Evolutionary conservation across 2,113 vertebrate species (phyloP).

Genomic region (Poeciliopsis turrubarensis): DNA sequence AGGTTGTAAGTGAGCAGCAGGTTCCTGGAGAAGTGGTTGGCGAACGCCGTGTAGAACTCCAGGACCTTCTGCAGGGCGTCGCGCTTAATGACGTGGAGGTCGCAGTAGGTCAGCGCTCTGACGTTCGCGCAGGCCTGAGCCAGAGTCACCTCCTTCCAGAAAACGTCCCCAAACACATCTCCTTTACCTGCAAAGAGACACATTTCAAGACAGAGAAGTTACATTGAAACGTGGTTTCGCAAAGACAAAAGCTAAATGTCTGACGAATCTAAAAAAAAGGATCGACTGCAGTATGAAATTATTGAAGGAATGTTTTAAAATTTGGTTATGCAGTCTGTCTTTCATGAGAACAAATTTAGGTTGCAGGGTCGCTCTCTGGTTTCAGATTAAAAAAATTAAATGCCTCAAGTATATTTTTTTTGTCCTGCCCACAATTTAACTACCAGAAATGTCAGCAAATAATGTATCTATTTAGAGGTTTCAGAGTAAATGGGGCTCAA

Average conservation of each 20-base stretch:
- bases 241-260: neutral
- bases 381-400: neutral
- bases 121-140: slow-evolving; percentile 98
- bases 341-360: slow-evolving; percentile 1
- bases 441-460: neutral
- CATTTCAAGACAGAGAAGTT: neutral
- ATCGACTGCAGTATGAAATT: neutral
- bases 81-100: slow-evolving; percentile 97
- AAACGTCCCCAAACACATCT: slow-evolving; percentile 97
- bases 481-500: too few relatives aligned
- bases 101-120: slow-evolving; percentile 96
- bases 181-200: slow-evolving; percentile 87
- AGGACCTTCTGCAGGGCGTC: slow-evolving; percentile 98
- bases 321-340: neutral
- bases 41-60: slow-evolving; percentile 98
- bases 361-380: neutral
- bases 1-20: slow-evolving; percentile 98
- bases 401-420: neutral
- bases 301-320: neutral
- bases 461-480: too few relatives aligned
- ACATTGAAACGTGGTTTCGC: neutral
- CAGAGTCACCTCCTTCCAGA: slow-evolving; percentile 97
- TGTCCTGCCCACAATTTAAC: neutral
- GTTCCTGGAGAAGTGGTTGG: slow-evolving; percentile 97
- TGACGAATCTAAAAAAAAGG: neutral